Percentiles rank a stretch among this genome's conserved stretches.
Conservation (phyloP, 1,140 invertebrate species). For the Aphaenogaster ashmeadi region DNA sequence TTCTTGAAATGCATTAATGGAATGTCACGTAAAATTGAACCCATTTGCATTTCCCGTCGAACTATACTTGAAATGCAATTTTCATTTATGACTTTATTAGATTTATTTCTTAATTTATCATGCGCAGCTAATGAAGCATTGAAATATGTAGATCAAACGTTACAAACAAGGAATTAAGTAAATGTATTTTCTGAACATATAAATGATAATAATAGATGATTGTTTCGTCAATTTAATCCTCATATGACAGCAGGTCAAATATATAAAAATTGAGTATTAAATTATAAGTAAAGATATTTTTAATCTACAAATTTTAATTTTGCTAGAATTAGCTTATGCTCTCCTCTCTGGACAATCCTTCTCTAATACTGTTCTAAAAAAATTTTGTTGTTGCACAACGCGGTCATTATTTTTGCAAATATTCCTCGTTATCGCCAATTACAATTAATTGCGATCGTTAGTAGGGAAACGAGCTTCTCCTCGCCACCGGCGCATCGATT, state of each 20-base stretch:
- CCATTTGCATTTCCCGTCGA: background rate
- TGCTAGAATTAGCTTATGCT: background rate
- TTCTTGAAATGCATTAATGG: slow-evolving; percentile 42
- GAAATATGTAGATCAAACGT: background rate
- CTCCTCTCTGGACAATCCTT: background rate
- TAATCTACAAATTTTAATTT: background rate
- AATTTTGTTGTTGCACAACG: background rate
- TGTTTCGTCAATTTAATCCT: background rate
- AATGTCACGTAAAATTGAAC: slow-evolving; percentile 15
- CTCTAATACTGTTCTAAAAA: background rate
- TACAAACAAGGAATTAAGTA: background rate
- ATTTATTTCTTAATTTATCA: background rate
- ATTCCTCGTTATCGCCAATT: slow-evolving; percentile 37
- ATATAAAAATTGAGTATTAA: background rate
- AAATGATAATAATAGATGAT: background rate
- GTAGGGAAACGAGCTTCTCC: slow-evolving; percentile 26
- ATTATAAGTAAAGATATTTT: slow-evolving; percentile 2
- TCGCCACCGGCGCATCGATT: slow-evolving; percentile 36
- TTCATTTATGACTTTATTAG: background rate
- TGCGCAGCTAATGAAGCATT: background rate
- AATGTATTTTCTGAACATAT: background rate
- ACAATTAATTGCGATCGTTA: slow-evolving; percentile 51
- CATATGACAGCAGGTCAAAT: background rate
- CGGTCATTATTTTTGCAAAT: slow-evolving; percentile 43
- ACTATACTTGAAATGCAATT: slow-evolving; percentile 2